These are phyloP conservation scores for Dolichotis patagonum DNA, from an alignment of 2,113 vertebrate genomes.

Conservation along the genomic window DNA sequence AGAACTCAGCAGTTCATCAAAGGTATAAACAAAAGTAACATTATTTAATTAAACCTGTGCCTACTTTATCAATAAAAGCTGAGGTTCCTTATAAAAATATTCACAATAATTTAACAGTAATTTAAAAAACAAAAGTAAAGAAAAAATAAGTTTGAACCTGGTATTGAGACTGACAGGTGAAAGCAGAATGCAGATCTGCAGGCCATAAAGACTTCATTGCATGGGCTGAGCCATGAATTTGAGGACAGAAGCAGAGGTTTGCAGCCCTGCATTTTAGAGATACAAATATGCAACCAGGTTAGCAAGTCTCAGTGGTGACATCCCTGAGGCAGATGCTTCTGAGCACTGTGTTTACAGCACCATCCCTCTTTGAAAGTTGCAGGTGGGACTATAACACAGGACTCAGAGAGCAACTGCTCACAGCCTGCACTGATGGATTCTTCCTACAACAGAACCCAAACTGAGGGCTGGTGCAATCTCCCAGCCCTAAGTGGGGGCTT, in stretches of 20 bases:
- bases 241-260: not conserved
- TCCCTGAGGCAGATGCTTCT: not conserved
- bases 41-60: not conserved
- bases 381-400: not conserved
- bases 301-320: not conserved
- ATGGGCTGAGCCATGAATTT: not conserved
- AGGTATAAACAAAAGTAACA: not conserved
- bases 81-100: not conserved
- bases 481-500: not conserved
- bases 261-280: not conserved
- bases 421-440: not conserved
- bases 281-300: not conserved
- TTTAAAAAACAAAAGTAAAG: not conserved
- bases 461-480: not conserved
- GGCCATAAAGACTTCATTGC: not conserved
- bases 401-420: not conserved
- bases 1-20: slow-evolving; percentile 38
- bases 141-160: not conserved
- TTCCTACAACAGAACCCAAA: not conserved
- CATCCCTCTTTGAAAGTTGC: not conserved
- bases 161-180: not conserved
- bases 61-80: not conserved
- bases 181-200: not conserved
- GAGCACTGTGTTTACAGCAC: not conserved
- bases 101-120: not conserved